Evolutionary conservation across 2,888 invertebrate genomes (phyloP), one percentile per base, ranked within the genome.

Genomic region (Acleris cristana): DNA sequence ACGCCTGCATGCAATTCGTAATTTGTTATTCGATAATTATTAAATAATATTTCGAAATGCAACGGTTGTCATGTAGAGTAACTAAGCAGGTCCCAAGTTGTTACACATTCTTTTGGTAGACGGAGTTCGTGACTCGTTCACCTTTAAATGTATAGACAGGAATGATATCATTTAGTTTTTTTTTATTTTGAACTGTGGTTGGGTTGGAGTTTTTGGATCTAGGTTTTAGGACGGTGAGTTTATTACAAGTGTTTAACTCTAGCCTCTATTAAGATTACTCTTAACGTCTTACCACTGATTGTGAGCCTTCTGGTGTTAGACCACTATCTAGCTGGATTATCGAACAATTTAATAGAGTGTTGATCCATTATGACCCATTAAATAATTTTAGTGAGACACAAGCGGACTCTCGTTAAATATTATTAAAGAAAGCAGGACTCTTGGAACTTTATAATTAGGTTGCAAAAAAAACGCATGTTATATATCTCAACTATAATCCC

Each of bases 51-150:
- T 62, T 66, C 61, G 55, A 61, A 61, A 61, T 44, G 23, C 18
- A n/a, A 49, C 23, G 45, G 58, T 45, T 58, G 52, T 53, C 53
- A 53, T 60, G 60, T 34, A 26, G 51, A 60, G 40, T 49, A 44
- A 54, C 34, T 51, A 51, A 52, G 44, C 49, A 53, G 40, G 64
- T 57, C 44, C 40, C 40, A 40, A 40, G 40, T 40, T 40, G 14
- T 56, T 61, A 53, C 53, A 58, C 62, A 63, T 67, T 62, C 62
- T 62, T 67, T 67, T 61, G 19, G 52, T 19, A 63, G 67, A 57
- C 62, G 34, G 56, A 26, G 62, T 48, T 67, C 67, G 67, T 67
- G 67, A 67, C 67, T 62, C 18, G 67, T 67, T 67, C 67, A 67
- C 67, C 67, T 67, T 63, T 67, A 30, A 23, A 57, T 58, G 58